Evolutionary conservation across 2,888 invertebrate species (phyloP).

Genomic region (Volucella zonaria): DNA sequence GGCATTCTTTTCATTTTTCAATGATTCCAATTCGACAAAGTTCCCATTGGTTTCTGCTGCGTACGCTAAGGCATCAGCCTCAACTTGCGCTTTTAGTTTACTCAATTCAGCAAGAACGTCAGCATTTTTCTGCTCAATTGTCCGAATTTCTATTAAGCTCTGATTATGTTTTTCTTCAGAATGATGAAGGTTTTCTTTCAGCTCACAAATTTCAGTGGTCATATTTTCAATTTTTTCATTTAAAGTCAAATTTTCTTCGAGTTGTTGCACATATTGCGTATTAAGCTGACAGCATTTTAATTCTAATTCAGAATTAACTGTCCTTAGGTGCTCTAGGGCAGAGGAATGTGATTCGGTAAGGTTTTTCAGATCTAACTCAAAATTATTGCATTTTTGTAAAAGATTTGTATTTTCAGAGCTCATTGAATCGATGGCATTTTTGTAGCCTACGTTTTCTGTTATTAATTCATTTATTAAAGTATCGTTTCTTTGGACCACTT

Average conservation of each 20-base stretch:
- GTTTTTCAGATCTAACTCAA: conserved; percentile 77
- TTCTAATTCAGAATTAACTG: conserved; percentile 68
- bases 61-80: conserved; percentile 80
- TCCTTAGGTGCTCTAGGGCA: conserved; percentile 76
- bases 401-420: conserved; percentile 76
- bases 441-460: conserved; percentile 77
- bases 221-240: conserved; percentile 74
- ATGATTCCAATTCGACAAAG: conserved; percentile 79
- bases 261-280: conserved; percentile 75
- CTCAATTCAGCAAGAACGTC: conserved; percentile 77
- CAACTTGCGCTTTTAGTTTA: conserved; percentile 79
- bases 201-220: conserved; percentile 76
- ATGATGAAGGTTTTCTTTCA: conserved; percentile 75
- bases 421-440: conserved; percentile 78
- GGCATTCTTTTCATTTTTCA: conserved; percentile 80
- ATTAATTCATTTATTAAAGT: conserved; percentile 78
- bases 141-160: conserved; percentile 77
- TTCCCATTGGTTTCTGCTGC: conserved; percentile 79
- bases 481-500: conserved; percentile 78
- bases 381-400: conserved; percentile 74
- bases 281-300: conserved; percentile 68
- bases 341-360: conserved; percentile 77
- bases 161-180: conserved; percentile 76
- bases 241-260: conserved; percentile 70
- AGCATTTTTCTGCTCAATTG: conserved; percentile 78